Percentiles rank a stretch among this genome's conserved stretches.
Conservation (phyloP, 2,888 invertebrate genomes). For the Halictus ligatus region DNA sequence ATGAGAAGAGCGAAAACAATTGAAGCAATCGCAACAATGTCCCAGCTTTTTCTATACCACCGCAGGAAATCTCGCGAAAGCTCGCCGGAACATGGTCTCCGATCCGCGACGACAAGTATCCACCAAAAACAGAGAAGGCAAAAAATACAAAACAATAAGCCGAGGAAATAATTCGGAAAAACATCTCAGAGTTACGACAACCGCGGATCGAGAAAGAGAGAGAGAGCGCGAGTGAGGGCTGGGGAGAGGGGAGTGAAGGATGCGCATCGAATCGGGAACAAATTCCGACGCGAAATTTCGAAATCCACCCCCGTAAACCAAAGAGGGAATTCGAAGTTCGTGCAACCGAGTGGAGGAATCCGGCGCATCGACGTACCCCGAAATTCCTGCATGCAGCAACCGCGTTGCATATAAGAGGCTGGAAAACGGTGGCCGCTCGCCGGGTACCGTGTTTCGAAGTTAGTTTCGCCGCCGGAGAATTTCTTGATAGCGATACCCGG, state of each 20-base stretch:
- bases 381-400: conserved; percentile 21
- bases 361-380: conserved; percentile 48
- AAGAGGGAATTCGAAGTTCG: conserved; percentile 16
- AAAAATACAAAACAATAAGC: neutral
- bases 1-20: conserved; percentile 1
- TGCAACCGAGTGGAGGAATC: conserved; percentile 42
- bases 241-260: neutral
- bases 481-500: conserved; percentile 11
- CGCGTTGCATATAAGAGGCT: conserved; percentile 19
- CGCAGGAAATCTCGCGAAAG: neutral
- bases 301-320: conserved; percentile 8
- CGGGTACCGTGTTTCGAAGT: neutral
- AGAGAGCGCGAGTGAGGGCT: neutral
- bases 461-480: conserved; percentile 13
- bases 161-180: neutral
- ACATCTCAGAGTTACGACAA: neutral
- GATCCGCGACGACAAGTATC: neutral
- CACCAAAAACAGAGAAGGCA: neutral
- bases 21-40: conserved; percentile 1
- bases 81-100: neutral
- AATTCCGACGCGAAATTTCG: conserved; percentile 19
- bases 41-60: neutral
- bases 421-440: conserved; percentile 16
- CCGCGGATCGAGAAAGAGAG: neutral
- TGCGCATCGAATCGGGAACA: neutral